Conservation (phyloP, 2,113 vertebrate species). For the Poeciliopsis retropinna region DNA sequence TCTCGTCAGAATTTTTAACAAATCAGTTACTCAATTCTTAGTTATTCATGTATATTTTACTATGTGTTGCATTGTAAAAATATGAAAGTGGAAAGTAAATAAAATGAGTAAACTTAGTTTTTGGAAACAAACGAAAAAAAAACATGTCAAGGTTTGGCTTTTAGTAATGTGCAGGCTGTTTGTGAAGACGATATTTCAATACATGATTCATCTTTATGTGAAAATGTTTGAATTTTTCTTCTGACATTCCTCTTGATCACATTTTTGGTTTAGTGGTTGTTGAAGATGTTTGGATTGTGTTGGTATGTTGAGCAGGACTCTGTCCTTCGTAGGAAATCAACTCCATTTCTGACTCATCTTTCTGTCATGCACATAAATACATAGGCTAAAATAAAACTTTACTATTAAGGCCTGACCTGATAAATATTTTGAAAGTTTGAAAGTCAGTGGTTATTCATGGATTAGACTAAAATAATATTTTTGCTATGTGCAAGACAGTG, state of each 20-base stretch:
- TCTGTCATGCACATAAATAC: neutral
- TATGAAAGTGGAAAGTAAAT: no score
- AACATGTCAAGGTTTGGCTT: no score
- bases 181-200: neutral
- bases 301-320: neutral
- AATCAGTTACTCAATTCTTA: neutral
- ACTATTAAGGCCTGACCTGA: constrained; percentile 35
- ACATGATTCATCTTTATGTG: neutral
- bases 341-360: neutral
- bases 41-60: no score
- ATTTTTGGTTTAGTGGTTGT: neutral
- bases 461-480: neutral
- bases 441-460: neutral
- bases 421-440: constrained; percentile 19
- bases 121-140: no score
- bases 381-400: neutral
- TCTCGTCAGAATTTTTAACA: neutral
- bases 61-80: neutral
- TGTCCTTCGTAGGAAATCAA: neutral
- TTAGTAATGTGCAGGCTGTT: neutral
- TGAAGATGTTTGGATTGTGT: neutral
- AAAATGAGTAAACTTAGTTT: no score
- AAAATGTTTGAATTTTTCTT: neutral
- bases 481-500: no score
- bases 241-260: neutral